phyloP scores from a whole-genome alignment of 2,113 vertebrate genomes.

The Copsychus sechellarum region DNA sequence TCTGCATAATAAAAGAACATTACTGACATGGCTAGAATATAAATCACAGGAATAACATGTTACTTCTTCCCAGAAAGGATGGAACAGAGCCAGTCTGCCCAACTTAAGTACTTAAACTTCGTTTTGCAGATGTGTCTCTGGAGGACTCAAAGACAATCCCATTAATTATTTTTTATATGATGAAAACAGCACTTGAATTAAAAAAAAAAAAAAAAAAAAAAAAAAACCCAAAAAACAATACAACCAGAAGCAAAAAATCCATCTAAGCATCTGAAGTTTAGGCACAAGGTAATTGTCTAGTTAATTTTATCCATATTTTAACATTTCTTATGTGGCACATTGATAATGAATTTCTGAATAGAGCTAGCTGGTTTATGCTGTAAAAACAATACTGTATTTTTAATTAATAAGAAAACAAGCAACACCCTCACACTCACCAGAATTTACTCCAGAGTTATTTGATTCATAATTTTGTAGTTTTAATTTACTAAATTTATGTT shows the following conservation, averaged over 20 bases:
- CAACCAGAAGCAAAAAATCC: not conserved
- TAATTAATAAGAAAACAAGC: not conserved
- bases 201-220: not conserved
- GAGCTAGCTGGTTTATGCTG: not conserved
- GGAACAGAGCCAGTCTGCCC: not conserved
- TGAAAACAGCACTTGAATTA: not conserved
- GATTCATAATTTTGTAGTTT: not conserved
- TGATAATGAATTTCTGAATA: not conserved
- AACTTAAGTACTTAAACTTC: not conserved
- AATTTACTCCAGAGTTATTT: not conserved
- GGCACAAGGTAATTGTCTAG: not conserved
- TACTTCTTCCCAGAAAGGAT: not conserved
- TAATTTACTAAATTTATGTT: not conserved
- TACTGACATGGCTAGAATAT: not conserved
- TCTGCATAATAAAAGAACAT: not conserved
- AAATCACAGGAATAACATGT: not conserved
- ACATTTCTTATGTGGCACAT: not conserved
- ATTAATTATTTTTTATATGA: not conserved
- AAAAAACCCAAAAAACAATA: too few species aligned
- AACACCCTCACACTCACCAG: accelerated
- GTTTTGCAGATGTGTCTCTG: not conserved
- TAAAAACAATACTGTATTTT: not conserved
- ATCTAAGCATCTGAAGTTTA: not conserved
- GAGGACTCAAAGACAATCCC: not conserved
- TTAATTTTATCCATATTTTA: not conserved